Evolutionary conservation across 1,140 invertebrate genomes (phyloP).

Genomic region (Rhyacophila brunnea): DNA sequence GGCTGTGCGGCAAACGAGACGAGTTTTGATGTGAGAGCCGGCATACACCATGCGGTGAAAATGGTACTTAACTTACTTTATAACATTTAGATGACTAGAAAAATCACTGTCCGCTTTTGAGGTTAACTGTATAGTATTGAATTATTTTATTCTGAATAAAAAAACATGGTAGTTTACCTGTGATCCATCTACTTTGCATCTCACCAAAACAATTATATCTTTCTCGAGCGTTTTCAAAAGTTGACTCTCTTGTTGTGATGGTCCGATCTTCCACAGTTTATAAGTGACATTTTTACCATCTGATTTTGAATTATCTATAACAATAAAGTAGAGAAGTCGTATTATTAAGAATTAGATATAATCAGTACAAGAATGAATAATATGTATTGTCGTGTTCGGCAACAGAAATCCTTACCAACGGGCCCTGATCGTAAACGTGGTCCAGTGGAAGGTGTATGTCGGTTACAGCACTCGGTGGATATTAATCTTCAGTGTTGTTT

Average conservation of each 20-base stretch:
- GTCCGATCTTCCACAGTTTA: constrained; percentile 46
- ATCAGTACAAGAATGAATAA: not conserved
- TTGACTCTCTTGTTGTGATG: constrained; percentile 37
- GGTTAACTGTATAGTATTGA: no score
- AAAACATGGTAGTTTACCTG: constrained; percentile 46
- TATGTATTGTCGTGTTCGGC: not conserved
- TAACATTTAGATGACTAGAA: no score
- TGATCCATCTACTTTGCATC: constrained; percentile 47
- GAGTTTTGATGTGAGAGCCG: no score
- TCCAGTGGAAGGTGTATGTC: no score
- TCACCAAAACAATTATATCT: constrained; percentile 46
- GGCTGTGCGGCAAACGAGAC: no score
- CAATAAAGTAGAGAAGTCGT: constrained; percentile 13
- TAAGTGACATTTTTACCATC: constrained; percentile 38
- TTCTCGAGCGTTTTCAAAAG: constrained; percentile 40
- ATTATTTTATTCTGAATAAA: no score
- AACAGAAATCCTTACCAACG: no score
- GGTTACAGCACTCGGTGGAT: not conserved
- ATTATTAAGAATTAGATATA: constrained; percentile 1
- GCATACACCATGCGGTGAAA: no score
- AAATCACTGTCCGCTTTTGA: no score
- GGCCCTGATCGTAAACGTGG: no score
- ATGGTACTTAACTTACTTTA: no score
- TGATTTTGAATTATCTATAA: constrained; percentile 5
- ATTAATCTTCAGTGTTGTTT: no score